phyloP scores from a whole-genome alignment of 2,888 invertebrate species.

The Lordiphosa fenestrarum region DNA sequence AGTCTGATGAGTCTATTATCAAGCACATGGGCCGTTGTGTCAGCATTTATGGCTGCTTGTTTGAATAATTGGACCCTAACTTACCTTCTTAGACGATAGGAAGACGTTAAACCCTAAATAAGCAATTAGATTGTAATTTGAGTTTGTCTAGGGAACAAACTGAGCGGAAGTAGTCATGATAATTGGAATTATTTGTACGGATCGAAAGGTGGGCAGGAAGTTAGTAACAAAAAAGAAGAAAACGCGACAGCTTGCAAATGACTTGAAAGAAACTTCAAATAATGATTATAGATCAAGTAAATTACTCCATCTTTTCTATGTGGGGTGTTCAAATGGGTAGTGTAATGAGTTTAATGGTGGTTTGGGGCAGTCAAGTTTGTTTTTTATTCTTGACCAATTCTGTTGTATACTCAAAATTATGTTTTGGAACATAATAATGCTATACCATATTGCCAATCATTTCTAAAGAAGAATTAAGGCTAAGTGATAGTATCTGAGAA shows the following conservation, averaged over 20 bases:
- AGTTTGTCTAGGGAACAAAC: conserved; percentile 23
- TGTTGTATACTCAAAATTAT: no score
- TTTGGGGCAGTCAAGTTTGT: no score
- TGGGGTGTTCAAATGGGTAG: neutral
- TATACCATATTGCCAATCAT: no score
- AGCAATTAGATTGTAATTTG: conserved; percentile 66
- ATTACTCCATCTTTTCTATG: conserved; percentile 6
- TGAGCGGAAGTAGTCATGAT: conserved; percentile 61
- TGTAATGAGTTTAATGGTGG: no score
- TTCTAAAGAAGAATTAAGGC: no score
- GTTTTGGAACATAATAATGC: no score
- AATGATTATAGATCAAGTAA: conserved; percentile 4
- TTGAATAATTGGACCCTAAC: conserved; percentile 52
- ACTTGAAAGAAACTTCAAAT: conserved; percentile 31
- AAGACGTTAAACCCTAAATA: conserved; percentile 51
- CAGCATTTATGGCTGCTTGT: conserved; percentile 54
- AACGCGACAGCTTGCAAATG: conserved; percentile 18
- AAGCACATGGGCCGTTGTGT: conserved; percentile 37
- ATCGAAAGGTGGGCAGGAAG: conserved; percentile 9
- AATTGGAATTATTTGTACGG: conserved; percentile 46
- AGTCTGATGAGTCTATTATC: conserved; percentile 70
- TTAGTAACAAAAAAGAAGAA: neutral
- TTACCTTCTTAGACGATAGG: conserved; percentile 1
- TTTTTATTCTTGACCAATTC: no score
- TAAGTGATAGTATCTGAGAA: no score